phyloP scores from a whole-genome alignment of 2,888 invertebrate species.

The Cephonodes hylas region DNA sequence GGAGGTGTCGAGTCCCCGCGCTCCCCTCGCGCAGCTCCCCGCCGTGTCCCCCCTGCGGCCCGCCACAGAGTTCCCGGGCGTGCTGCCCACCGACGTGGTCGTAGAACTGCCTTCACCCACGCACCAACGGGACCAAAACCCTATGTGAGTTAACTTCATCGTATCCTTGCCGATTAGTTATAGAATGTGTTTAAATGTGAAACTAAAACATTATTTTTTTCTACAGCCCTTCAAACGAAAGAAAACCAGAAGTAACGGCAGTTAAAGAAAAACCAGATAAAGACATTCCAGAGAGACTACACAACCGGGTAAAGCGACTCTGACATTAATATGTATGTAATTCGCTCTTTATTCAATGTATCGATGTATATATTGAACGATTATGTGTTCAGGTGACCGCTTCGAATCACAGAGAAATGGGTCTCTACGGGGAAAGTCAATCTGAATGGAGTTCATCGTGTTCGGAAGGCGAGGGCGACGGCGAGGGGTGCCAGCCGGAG shows the following conservation, averaged over 20 bases:
- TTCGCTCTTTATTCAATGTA: background rate
- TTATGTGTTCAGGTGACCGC: conserved; percentile 49
- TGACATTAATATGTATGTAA: background rate
- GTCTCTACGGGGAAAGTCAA: conserved; percentile 84
- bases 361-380: background rate
- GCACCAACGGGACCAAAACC: conserved; percentile 45
- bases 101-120: conserved; percentile 70
- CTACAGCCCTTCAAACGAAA: conserved; percentile 51
- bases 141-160: conserved; percentile 48
- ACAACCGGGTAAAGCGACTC: conserved; percentile 56
- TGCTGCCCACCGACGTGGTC: conserved; percentile 74
- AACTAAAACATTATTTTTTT: background rate
- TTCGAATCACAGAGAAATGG: conserved; percentile 69
- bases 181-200: background rate
- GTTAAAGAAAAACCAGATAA: conserved; percentile 62
- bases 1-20: conserved; percentile 57
- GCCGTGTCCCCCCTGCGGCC: conserved; percentile 33
- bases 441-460: conserved; percentile 89
- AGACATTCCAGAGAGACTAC: conserved; percentile 61
- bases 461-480: conserved; percentile 79
- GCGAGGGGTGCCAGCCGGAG: conserved; percentile 78
- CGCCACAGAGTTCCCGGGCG: conserved; percentile 70
- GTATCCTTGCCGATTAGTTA: too few species aligned
- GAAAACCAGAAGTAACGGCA: conserved; percentile 49
- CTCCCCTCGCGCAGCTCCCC: conserved; percentile 76